Base-by-base conservation (phyloP, 2,888 invertebrate species). In the Eilema sororculum region DNA sequence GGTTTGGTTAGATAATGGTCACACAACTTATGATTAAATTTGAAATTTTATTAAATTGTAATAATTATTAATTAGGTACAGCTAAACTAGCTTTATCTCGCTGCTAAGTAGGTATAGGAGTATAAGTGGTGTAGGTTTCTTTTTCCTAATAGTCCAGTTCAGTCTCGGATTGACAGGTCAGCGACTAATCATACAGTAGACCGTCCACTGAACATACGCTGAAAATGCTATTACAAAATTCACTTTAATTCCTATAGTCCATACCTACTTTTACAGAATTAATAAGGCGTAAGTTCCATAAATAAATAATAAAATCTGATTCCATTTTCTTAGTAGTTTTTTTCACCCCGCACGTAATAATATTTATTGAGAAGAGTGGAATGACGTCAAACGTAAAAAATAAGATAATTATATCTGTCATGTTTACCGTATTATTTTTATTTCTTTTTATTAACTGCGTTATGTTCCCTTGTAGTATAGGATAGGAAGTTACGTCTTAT, bases 401-500 rank as follows among this genome's bases (percentile, higher is more conserved):
- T 61, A 41, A 37, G 59, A 69, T 33, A 60, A 65, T 46, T 24
- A 8, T 69, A 69, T 64, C 58, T 56, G 56, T 60, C 16, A 22
- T 69, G 69, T 66, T 69, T 65, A 65, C n/a, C 20, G 25, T 57
- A 24, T 65, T 33, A 5, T 13, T 20, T 67, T 63, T 25, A 59
- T 56, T 41, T 67, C 33, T 69, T 65, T 57, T 64, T 70, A 22
- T 58, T 68, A 62, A 81, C 73, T 71, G 78, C 74, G 69, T 74
- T 60, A 66, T 75, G 73, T 72, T 67, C 65, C 76, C 70, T 25
- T 68, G 58, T 67, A 58, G 71, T 71, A 70, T 52, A n/a, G 52
- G 8, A 69, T n/a, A 52, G 52, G n/a, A 67, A 58, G 10, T 60
- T 30, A 33, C n/a, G 20, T 56, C 52, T 66, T 65, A 64, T 77